These are phyloP conservation scores for Takifugu flavidus DNA, from an alignment of 2,113 vertebrate genomes.

Conservation along the genomic window DNA sequence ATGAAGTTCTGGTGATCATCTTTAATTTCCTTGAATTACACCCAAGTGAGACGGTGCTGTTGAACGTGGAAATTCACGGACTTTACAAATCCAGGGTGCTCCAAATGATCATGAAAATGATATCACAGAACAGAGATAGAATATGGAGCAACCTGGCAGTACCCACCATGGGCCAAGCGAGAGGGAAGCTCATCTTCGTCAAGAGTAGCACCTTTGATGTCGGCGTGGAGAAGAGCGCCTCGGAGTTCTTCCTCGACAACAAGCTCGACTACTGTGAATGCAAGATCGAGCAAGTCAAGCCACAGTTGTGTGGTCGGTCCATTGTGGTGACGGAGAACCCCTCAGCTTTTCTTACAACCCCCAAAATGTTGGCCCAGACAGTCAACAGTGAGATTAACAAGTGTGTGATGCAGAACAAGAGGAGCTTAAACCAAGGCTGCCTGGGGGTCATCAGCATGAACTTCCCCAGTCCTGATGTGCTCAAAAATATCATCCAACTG, in stretches of 20 bases:
- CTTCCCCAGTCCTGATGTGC: slow-evolving; percentile 54
- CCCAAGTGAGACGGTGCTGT: slow-evolving; percentile 44
- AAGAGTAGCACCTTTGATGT: slow-evolving; percentile 24
- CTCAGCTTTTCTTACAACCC: fast-evolving
- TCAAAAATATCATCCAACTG: slow-evolving; percentile 40
- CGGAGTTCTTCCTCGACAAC: slow-evolving; percentile 14
- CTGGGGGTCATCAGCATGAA: slow-evolving; percentile 57
- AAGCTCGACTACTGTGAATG: slow-evolving; percentile 7
- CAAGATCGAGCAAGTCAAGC: slow-evolving; percentile 13
- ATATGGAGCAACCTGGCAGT: slow-evolving; percentile 22
- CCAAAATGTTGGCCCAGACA: neutral
- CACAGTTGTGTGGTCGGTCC: slow-evolving; percentile 24
- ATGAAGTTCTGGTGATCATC: slow-evolving; percentile 29
- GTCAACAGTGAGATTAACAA: slow-evolving; percentile 37
- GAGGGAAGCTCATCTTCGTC: slow-evolving; percentile 63
- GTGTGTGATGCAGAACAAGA: slow-evolving; percentile 13
- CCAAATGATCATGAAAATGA: neutral
- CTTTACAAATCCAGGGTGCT: fast-evolving
- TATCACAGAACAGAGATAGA: neutral
- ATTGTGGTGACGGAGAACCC: slow-evolving; percentile 36
- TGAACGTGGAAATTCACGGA: slow-evolving; percentile 46
- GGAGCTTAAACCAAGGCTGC: slow-evolving; percentile 24
- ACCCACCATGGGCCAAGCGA: slow-evolving; percentile 46
- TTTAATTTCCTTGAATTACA: slow-evolving; percentile 34
- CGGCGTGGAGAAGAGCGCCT: slow-evolving; percentile 23